Base-by-base conservation (phyloP, 1,140 invertebrate genomes). In the Orius insidiosus region DNA sequence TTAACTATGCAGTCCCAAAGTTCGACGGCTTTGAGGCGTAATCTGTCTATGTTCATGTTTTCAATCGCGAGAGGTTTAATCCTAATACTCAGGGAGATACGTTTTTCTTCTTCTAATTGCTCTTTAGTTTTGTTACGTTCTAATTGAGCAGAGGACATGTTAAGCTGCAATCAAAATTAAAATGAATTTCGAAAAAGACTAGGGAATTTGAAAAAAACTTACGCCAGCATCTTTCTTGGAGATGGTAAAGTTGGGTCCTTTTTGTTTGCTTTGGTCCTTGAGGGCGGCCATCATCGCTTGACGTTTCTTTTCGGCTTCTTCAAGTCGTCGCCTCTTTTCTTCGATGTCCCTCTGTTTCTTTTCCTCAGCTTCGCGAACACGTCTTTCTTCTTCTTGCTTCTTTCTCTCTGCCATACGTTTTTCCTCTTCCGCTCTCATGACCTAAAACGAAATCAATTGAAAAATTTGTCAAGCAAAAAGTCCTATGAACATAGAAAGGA, bases 81-180 rank as follows among this genome's bases (percentile, higher is more conserved):
- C 60, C 92, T 85, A 72, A 96, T 88, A 58, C 82, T 83, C 54
- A 98, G 69, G 47, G 92, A 93, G 63, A 95, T 94, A 64, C 86
- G 93, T 76, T 98, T 98, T 67, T 97, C 92, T 65, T 96, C 92
- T 64, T 95, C 94, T 58, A 98, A 68, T 67, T 98, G 94, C 68
- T 98, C 95, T 71, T 94, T 96, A 64, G 94, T 96, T 75, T 98
- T 97, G 70, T 87, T 90, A 60, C 93, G 78, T 65, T 95, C 92
- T 59, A 89, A 68, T 66, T 88, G 82, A 60, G 85, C 88, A 56
- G 82, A 84, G 58, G 80, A 77, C 48, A 89, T 72, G 69, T 81
- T 85, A 62, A 85, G 79, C 78, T 81, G n/a, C n/a, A n/a, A n/a
- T n/a, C n/a, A 49, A 39, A 36, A 36, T n/a, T n/a, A n/a, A 36